These are phyloP conservation scores for Empis livida DNA, from an alignment of 2,888 invertebrate species.

Conservation along the genomic window DNA sequence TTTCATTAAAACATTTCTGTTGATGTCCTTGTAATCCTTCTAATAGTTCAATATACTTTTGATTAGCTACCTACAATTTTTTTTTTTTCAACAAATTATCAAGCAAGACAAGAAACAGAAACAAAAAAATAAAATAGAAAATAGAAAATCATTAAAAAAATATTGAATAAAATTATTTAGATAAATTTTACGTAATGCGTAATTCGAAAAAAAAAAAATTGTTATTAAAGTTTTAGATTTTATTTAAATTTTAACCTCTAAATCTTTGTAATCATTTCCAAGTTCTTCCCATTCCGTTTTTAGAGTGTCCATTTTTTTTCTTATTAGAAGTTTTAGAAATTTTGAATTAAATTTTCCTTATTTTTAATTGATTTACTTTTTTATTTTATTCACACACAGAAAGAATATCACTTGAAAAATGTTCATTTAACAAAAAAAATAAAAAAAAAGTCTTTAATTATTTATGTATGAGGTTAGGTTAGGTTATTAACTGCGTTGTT, in stretches of 20 bases:
- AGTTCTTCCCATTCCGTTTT: conserved; percentile 48
- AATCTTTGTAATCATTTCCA: conserved; percentile 58
- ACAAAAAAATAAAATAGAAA: too few species aligned
- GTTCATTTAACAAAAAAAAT: too few species aligned
- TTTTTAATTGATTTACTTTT: too few species aligned
- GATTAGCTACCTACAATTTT: conserved; percentile 55
- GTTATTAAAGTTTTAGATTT: conserved; percentile 5
- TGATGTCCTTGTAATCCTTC: conserved; percentile 75
- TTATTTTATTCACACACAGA: too few species aligned
- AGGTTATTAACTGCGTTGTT: too few species aligned
- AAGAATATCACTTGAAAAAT: too few species aligned
- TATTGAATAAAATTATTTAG: background rate
- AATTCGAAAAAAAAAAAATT: background rate
- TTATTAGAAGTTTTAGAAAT: too few species aligned
- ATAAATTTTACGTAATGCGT: background rate
- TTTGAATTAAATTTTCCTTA: background rate
- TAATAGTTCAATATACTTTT: conserved; percentile 70
- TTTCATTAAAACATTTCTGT: conserved; percentile 74
- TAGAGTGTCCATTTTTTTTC: background rate
- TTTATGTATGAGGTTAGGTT: too few species aligned
- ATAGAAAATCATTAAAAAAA: too few species aligned
- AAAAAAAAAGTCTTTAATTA: too few species aligned
- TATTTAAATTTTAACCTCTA: conserved; percentile 77
- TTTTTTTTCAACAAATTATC: too few species aligned
- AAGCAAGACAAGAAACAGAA: too few species aligned